phyloP scores from a whole-genome alignment of 2,797 vertebrate genomes.

The Salmo trutta region DNA sequence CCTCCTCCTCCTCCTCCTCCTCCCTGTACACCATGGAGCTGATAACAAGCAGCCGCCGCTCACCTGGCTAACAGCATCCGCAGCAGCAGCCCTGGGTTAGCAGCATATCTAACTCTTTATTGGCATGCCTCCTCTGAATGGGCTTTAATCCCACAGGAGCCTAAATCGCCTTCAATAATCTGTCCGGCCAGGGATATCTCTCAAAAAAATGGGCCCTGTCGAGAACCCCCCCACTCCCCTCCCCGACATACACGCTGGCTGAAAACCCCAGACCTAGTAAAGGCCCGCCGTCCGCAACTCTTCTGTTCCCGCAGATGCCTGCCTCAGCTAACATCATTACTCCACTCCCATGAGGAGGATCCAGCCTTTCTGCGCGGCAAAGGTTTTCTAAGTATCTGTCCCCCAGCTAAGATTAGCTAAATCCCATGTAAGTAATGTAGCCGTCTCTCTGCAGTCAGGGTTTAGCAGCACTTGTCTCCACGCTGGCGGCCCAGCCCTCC shows the following conservation, averaged over 20 bases:
- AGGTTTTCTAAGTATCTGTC: constrained; percentile 89
- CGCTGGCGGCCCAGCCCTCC: constrained; percentile 82
- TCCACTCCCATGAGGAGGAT: constrained; percentile 84
- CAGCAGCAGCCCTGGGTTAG: constrained; percentile 68
- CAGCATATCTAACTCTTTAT: constrained; percentile 74
- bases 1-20: constrained; percentile 40
- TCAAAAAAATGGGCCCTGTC: constrained; percentile 65
- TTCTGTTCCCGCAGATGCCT: constrained; percentile 81
- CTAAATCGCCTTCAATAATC: constrained; percentile 84
- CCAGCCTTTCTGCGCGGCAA: constrained; percentile 82
- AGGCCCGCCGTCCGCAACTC: constrained; percentile 79
- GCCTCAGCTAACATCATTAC: constrained; percentile 88
- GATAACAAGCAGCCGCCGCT: constrained; percentile 69
- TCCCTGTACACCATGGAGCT: constrained; percentile 62
- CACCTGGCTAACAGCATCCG: constrained; percentile 68
- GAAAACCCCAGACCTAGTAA: constrained; percentile 72
- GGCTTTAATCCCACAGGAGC: constrained; percentile 80
- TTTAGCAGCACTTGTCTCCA: constrained; percentile 86
- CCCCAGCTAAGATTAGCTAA: constrained; percentile 89
- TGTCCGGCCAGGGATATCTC: constrained; percentile 80
- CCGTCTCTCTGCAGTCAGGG: constrained; percentile 86
- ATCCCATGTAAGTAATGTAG: constrained; percentile 90
- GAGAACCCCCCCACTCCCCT: constrained; percentile 53
- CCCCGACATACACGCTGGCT: constrained; percentile 64
- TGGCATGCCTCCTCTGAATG: constrained; percentile 78